Evolutionary conservation across 2,113 vertebrate genomes (phyloP), one percentile per base, ranked within the genome.

Genomic region (Lampris megalopsis): DNA sequence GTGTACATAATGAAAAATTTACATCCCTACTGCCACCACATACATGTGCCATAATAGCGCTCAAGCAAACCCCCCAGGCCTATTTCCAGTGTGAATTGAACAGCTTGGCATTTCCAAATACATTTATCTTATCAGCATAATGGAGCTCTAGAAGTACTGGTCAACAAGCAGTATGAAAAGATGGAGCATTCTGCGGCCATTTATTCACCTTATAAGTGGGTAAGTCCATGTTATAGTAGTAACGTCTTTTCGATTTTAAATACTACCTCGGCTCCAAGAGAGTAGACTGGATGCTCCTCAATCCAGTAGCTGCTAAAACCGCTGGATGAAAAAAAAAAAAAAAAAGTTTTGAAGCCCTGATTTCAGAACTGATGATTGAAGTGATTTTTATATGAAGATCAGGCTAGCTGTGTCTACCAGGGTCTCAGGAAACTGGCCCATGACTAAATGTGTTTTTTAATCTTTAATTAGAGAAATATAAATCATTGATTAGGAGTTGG

Each of bases 1-100:
- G 73, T 78, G 73, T 64, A 73, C 75, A 61, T 68, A 24, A 85
- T 89, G 79, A 89, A 91, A 83, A 58, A 79, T 80, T 79, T 73
- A 89, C 77, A 85, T 85, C 62, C 71, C 58, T 49, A 1, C 68
- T 57, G 64, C 83, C 79, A 6, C 42, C 52, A 48, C 75, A 71
- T 68, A 58, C 56, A 83, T 78, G 77, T 67, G 79, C 74, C 63
- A 69, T 37, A 49, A 64, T 9, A 52, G 73, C 1, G 50, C 73
- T 48, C 0, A 37, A 2, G 71, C 59, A 38, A 57, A 9, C 54
- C 71, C 54, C 41, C 79, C 79, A 47, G 47, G 70, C 67, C 80
- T 56, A 1, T 54, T 68, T 73, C 68, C 70, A 64, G 36, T 48
- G 52, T 58, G 48, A 68, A 76, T 5, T 35, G 45, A 83, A 69